A percentile compares a stretch with the other conserved stretches of the same genome.
Conservation (phyloP, 2,797 vertebrate species). For the Lepilemur septentrionalis region DNA sequence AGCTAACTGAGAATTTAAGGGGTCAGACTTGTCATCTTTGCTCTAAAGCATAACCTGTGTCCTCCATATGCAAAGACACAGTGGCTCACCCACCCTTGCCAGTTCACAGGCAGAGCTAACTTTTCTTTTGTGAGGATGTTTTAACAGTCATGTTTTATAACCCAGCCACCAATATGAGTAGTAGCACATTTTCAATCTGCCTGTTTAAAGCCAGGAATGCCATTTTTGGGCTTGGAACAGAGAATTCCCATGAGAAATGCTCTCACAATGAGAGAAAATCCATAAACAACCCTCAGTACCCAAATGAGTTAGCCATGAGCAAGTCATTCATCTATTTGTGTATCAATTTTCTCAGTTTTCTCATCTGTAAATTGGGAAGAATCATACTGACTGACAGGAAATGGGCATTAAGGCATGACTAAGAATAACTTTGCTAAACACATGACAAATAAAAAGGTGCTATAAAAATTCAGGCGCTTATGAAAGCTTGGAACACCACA, state of each 20-base stretch:
- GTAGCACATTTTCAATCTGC: not conserved
- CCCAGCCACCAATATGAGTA: not conserved
- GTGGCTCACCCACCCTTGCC: not conserved
- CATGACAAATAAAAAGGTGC: slow-evolving; percentile 70
- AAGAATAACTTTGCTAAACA: slow-evolving; percentile 71
- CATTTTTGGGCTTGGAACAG: not conserved
- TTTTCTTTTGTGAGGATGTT: not conserved
- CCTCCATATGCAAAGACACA: not conserved
- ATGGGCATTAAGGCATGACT: slow-evolving; percentile 56
- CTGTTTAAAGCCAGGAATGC: not conserved
- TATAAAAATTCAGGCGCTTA: slow-evolving; percentile 66
- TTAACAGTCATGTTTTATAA: not conserved
- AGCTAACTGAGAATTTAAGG: not conserved
- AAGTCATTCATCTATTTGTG: not conserved
- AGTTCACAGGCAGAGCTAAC: not conserved
- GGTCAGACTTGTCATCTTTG: not conserved
- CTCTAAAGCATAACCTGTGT: not conserved
- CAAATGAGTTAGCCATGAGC: not conserved
- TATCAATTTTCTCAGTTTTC: slow-evolving; percentile 60
- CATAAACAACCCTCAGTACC: not conserved
- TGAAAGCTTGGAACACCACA: slow-evolving; percentile 61
- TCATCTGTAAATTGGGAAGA: slow-evolving; percentile 69
- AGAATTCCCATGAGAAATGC: not conserved
- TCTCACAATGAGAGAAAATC: not conserved
- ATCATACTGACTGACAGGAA: slow-evolving; percentile 49